Evolutionary conservation across 2,888 invertebrate species (phyloP), one percentile per base, ranked within the genome.

Genomic region (Margaritifera margaritifera): DNA sequence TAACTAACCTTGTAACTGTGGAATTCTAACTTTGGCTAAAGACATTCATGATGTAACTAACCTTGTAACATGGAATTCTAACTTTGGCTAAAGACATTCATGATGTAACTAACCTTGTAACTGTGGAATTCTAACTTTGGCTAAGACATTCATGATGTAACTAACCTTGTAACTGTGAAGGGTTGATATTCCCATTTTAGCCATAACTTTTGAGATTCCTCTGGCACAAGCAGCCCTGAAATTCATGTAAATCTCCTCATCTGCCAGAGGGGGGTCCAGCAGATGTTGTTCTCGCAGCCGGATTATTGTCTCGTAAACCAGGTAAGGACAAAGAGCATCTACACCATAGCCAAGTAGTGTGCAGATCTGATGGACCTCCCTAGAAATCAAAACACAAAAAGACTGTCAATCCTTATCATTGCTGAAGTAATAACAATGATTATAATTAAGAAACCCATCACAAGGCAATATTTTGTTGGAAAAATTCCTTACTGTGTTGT

Each of bases 151-250:
- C 19, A 62, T n/a, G 6, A 22, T 2, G 1, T 24, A 5, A 27
- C 66, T 19, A 74, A 90, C 90, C 91, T 98, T 99, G 91, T 99
- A 99, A 0, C 98, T 98, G 89, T 99, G 99, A 56, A 99, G 91
- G 0, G 99, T 99, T 69, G 97, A 98, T 87, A 99, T 99, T 69
- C 99, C 99, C 99, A 99, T 99, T 90, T 99, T 99, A 6, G 99
- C 99, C 99, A 99, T 99, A 53, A 89, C 96, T 90, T 97, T 97
- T 63, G 94, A 93, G 80, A 96, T 94, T 63, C 98, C 98, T 1
- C 96, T 94, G 85, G 96, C 96, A 87, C 95, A 94, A 56, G 98
- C 97, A 78, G 94, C 94, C 57, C 96, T 94, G 90, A 98, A 99
- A 80, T 97, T 93, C 90, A 92, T 84, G 80, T 87, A 88, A 78